Conservation (phyloP, 2,113 vertebrate genomes). For the Embiotoca jacksoni region DNA sequence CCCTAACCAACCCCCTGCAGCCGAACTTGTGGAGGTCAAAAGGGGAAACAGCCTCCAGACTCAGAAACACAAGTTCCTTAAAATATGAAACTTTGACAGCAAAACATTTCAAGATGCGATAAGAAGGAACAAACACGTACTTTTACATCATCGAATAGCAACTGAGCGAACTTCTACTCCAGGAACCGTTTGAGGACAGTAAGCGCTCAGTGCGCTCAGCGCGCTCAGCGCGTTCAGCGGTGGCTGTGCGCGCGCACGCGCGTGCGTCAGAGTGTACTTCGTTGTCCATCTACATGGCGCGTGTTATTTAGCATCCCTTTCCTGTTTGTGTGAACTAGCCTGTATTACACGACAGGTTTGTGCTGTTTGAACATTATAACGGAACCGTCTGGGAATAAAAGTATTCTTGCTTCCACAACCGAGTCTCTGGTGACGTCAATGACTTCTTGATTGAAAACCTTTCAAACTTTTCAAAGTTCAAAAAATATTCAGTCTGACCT, state of each 20-base stretch:
- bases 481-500: slow-evolving; percentile 53
- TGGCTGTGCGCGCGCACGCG: not conserved
- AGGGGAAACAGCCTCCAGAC: too few relatives aligned
- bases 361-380: too few relatives aligned
- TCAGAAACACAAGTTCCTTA: too few relatives aligned
- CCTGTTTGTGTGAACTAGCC: slow-evolving; percentile 1
- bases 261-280: not conserved
- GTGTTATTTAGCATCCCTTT: not conserved
- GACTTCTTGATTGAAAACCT: slow-evolving; percentile 21
- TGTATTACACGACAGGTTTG: too few relatives aligned
- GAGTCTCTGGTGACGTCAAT: slow-evolving; percentile 66
- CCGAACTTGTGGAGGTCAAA: too few relatives aligned
- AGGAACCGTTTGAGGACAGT: not conserved
- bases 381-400: too few relatives aligned
- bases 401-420: slow-evolving; percentile 35
- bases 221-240: too few relatives aligned
- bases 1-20: too few relatives aligned
- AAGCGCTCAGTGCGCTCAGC: too few relatives aligned
- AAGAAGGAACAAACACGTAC: not conserved
- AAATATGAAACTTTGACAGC: slow-evolving; percentile 22
- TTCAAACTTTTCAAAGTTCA: slow-evolving; percentile 59
- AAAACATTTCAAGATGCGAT: not conserved
- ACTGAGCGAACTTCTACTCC: not conserved
- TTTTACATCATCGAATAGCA: not conserved
- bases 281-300: too few relatives aligned